Conservation (phyloP, 1,140 invertebrate genomes). For the Drosophila trapezifrons region DNA sequence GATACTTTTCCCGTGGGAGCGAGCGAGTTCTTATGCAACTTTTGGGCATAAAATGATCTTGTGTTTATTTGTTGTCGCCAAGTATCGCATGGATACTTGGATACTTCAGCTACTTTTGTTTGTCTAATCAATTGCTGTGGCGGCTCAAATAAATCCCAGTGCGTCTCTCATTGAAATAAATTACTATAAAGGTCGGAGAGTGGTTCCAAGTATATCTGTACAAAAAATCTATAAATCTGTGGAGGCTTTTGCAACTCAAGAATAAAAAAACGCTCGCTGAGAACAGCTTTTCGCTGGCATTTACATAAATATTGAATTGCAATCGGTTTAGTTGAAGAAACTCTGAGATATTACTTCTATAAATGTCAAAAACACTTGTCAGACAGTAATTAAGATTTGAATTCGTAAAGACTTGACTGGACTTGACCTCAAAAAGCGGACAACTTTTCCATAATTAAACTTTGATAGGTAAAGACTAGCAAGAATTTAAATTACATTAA, state of each 20-base stretch:
- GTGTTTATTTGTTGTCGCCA: constrained; percentile 6
- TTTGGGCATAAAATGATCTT: not conserved
- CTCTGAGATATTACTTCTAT: constrained; percentile 4
- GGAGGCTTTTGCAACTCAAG: too few relatives aligned
- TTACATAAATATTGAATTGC: constrained; percentile 30
- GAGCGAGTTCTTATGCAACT: constrained; percentile 1
- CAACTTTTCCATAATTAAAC: constrained; percentile 31
- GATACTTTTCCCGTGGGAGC: constrained; percentile 13
- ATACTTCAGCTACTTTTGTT: not conserved
- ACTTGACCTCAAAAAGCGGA: constrained; percentile 31
- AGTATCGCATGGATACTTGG: constrained; percentile 26
- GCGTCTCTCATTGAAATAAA: not conserved
- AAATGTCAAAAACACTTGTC: constrained; percentile 39
- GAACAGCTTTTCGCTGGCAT: constrained; percentile 20
- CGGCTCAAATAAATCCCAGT: constrained; percentile 3
- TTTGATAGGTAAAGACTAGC: too few relatives aligned
- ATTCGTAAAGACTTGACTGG: constrained; percentile 16
- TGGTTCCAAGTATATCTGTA: too few relatives aligned
- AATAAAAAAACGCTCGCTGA: not conserved
- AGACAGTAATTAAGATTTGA: constrained; percentile 35
- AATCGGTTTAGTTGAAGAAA: constrained; percentile 25
- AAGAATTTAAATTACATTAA: too few relatives aligned
- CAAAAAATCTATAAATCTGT: too few relatives aligned
- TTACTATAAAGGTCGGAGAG: not conserved
- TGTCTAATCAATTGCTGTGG: constrained; percentile 4